Base-by-base conservation (phyloP, 2,888 invertebrate genomes). In the Melitaea athalia region DNA sequence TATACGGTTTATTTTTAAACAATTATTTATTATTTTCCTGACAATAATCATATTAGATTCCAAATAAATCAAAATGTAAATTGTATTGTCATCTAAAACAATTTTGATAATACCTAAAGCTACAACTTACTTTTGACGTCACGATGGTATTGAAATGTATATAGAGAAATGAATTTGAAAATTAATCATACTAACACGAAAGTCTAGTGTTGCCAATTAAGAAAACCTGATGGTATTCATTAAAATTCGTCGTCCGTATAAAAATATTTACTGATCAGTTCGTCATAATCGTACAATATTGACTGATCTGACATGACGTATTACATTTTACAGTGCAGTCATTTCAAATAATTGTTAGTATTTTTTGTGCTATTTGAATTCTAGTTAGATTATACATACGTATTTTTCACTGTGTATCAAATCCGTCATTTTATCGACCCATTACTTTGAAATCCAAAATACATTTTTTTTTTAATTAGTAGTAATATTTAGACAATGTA, bases 21-120 rank as follows among this genome's bases (percentile, higher is more conserved):
- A n/a, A 17, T 49, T 49, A 17, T 52, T 11, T 52, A 52, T 52
- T 52, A 12, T 49, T 49, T 49, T 5, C 14, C 49, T 6, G 7
- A 5, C 15, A 49, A n/a, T n/a, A 49, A 6, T 24, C 24, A 24
- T n/a, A 47, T n/a, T 47, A n/a, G 6, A 10, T 10, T 50, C 15
- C 4, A 3, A 15, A 50, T 5, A 38, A 38, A 38, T 38, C 45
- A 45, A 45, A 45, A 14, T 45, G 49, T 24, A 14, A n/a, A 55
- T 55, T 55, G 55, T 55, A 38, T 55, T 38, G 33, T 55, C 14
- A 33, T n/a, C 55, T 55, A 33, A 53, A 33, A 12, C 12, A 24
- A 11, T 14, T 17, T 33, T 11, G 14, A 33, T 55, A 33, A 33
- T 33, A 33, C 53, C 31, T 55, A 55, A 55, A 55, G 14, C 53